These are phyloP conservation scores for Bombus pyrosoma DNA, from an alignment of 1,140 invertebrate genomes.

Conservation along the genomic window DNA sequence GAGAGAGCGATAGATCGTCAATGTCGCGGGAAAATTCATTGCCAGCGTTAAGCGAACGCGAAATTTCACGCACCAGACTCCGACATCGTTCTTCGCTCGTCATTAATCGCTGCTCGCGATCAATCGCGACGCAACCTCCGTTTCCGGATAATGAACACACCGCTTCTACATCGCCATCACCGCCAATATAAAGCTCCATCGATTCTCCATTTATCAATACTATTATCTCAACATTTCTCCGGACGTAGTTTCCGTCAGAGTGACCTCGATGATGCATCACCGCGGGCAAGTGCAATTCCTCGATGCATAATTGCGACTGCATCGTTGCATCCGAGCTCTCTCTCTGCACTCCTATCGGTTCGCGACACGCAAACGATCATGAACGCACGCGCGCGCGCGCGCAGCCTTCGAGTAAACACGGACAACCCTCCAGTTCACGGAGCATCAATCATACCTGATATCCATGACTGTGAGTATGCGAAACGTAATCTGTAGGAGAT, in stretches of 20 bases:
- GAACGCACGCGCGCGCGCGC: background rate
- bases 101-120: constrained; percentile 17
- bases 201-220: constrained; percentile 51
- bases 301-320: constrained; percentile 64
- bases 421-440: constrained; percentile 1
- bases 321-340: constrained; percentile 28
- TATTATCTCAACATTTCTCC: constrained; percentile 55
- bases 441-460: constrained; percentile 46
- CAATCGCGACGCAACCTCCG: constrained; percentile 1
- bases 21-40: constrained; percentile 16
- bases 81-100: constrained; percentile 11
- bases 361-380: constrained; percentile 36
- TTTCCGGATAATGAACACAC: constrained; percentile 36
- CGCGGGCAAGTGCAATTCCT: constrained; percentile 52
- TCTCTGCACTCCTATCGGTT: constrained; percentile 40
- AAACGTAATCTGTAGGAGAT: constrained; percentile 23
- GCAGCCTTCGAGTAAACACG: constrained; percentile 33
- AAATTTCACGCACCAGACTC: background rate
- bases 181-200: constrained; percentile 37
- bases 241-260: constrained; percentile 27
- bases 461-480: constrained; percentile 14
- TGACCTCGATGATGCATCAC: constrained; percentile 50
- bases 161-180: background rate
- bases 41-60: constrained; percentile 15
- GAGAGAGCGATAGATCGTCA: background rate